phyloP scores from a whole-genome alignment of 2,797 vertebrate genomes.

The Coilia nasus region DNA sequence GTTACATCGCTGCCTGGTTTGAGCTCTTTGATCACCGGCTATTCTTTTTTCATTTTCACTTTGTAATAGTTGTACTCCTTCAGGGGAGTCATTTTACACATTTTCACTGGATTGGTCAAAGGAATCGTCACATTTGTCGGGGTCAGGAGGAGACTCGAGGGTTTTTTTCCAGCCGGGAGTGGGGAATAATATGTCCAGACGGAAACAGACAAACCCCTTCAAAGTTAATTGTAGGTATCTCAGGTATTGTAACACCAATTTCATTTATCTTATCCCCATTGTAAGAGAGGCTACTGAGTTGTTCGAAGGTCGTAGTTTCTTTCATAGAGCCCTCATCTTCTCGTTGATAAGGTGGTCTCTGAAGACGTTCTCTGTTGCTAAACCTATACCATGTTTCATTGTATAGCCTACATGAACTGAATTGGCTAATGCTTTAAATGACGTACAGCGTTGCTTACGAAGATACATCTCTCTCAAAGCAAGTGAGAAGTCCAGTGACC shows the following conservation, averaged over 20 bases:
- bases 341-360: slow-evolving; percentile 19
- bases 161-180: slow-evolving; percentile 57
- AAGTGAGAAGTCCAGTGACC: not conserved
- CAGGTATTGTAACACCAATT: slow-evolving; percentile 65
- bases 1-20: slow-evolving; percentile 33
- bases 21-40: slow-evolving; percentile 40
- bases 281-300: not conserved
- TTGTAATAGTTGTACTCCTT: slow-evolving; percentile 19
- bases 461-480: not conserved
- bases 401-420: slow-evolving; percentile 7
- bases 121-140: slow-evolving; percentile 49
- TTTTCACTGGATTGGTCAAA: slow-evolving; percentile 57
- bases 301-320: not conserved
- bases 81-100: slow-evolving; percentile 48
- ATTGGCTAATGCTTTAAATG: slow-evolving; percentile 25
- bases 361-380: not conserved
- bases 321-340: not conserved
- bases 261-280: slow-evolving; percentile 37
- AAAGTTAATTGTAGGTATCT: slow-evolving; percentile 98
- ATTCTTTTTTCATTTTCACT: slow-evolving; percentile 42
- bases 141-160: slow-evolving; percentile 63
- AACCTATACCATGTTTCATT: slow-evolving; percentile 10
- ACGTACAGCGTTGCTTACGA: not conserved
- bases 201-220: slow-evolving; percentile 99
- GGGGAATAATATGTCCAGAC: slow-evolving; percentile 93